Base-by-base conservation (phyloP, 2,888 invertebrate genomes). In the Oithona nana region DNA sequence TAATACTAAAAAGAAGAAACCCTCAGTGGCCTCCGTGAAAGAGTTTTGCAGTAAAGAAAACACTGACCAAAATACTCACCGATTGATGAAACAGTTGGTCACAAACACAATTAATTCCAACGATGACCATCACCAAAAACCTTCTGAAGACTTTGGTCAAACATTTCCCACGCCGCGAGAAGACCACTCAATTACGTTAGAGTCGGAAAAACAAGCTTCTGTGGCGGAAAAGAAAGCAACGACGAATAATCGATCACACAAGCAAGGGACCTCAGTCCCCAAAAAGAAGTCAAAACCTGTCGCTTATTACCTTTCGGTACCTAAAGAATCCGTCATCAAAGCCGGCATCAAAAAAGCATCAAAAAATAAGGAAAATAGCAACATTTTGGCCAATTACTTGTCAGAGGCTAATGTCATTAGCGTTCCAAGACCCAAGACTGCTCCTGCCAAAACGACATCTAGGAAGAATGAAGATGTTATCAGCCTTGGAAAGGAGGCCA, bases 101-200 rank as follows among this genome's bases (percentile, higher is more conserved):
- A 16, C 6, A 16, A 39, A 39, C 6, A 6, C 16, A 11, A 16
- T 16, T 11, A 6, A 11, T 16, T 39, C 16, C 8, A 39, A 39
- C 16, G 16, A 39, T 6, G 39, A 39, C 8, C n/a, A n/a, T n/a
- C n/a, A n/a, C n/a, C 8, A 16, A 39, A 39, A 6, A 11, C 16
- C 39, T 6, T 6, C 39, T 20, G 26, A 2, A 8, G 59, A 59
- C 49, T 49, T 49, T 48, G 59, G 59, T 6, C 59, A 59, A 50
- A 59, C 59, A 24, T 59, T 50, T 49, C 59, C 48, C n/a, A 48
- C 59, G 24, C 59, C 57, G 13, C 11, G 28, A 28, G 57, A 57
- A 11, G 3, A 28, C 16, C 28, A 13, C n/a, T 11, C 57, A 2
- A 4, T 13, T 13, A n/a, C 11, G n/a, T 16, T 28, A 16, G 28